Evolutionary conservation across 1,140 invertebrate species (phyloP).

Genomic region (Doryteuthis pealeii): DNA sequence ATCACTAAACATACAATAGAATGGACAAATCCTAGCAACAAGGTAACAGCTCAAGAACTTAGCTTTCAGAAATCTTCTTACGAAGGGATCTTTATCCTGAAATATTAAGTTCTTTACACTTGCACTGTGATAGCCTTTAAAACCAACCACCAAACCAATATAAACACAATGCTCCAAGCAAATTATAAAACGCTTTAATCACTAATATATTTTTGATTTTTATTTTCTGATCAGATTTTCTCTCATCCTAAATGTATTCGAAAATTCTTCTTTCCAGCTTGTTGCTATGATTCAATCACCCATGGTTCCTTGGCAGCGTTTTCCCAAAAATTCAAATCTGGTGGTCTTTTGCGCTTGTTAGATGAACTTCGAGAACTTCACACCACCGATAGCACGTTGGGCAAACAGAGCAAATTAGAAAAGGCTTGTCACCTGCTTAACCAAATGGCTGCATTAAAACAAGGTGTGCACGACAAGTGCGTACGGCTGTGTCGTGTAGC

Average conservation of each 20-base stretch:
- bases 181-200: no score
- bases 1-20: no score
- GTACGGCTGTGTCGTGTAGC: constrained; percentile 33
- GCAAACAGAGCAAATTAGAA: constrained; percentile 40
- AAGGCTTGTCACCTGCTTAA: constrained; percentile 46
- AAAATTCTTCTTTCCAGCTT: constrained; percentile 65
- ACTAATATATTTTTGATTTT: neutral
- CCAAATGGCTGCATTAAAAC: constrained; percentile 37
- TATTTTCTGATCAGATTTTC: neutral
- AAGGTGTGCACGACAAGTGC: constrained; percentile 38
- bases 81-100: no score
- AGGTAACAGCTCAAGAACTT: no score
- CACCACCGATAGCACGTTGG: constrained; percentile 36
- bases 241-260: neutral
- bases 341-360: constrained; percentile 81
- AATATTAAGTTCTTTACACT: no score
- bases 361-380: constrained; percentile 75
- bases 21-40: no score
- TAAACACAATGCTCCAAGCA: no score
- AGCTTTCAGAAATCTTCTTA: no score
- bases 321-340: constrained; percentile 79
- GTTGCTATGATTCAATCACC: constrained; percentile 86
- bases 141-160: no score
- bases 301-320: constrained; percentile 91
- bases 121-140: no score